Conservation (phyloP, 1,140 invertebrate genomes). For the Macrobrachium nipponense region DNA sequence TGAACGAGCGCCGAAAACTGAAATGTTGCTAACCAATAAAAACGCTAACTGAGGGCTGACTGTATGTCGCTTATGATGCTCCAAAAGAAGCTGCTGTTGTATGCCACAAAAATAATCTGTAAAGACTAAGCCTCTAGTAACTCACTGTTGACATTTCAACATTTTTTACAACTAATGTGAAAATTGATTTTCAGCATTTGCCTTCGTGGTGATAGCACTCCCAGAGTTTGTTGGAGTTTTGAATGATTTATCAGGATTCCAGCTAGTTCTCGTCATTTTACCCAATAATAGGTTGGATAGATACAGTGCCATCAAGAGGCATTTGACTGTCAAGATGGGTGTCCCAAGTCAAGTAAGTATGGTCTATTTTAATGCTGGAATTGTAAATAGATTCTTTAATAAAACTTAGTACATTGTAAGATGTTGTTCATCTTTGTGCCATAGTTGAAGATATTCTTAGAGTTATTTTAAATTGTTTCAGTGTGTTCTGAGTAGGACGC, state of each 20-base stretch:
- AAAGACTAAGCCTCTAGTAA: too few species aligned
- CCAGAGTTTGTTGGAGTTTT: slow-evolving; percentile 40
- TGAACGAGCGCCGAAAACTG: too few species aligned
- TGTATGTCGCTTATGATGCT: too few species aligned
- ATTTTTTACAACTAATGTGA: not conserved
- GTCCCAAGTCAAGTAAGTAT: slow-evolving; percentile 48
- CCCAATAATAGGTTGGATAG: slow-evolving; percentile 39
- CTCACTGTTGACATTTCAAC: too few species aligned
- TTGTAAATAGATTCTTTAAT: not conserved
- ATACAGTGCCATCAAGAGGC: slow-evolving; percentile 51
- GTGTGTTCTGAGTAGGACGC: slow-evolving; percentile 51
- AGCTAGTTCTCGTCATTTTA: slow-evolving; percentile 39
- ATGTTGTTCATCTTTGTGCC: not conserved
- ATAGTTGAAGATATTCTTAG: too few species aligned
- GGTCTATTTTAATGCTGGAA: not conserved
- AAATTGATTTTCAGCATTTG: slow-evolving; percentile 7
- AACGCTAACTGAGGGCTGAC: too few species aligned
- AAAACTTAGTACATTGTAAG: slow-evolving; percentile 3
- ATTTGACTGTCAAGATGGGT: slow-evolving; percentile 42
- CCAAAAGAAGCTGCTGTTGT: too few species aligned
- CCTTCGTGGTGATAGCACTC: slow-evolving; percentile 33
- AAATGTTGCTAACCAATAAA: too few species aligned
- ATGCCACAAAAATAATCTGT: too few species aligned
- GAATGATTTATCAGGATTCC: slow-evolving; percentile 11
- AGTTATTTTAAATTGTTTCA: not conserved